Conservation (phyloP, 2,888 invertebrate genomes). For the Pterobdella sp. region DNA sequence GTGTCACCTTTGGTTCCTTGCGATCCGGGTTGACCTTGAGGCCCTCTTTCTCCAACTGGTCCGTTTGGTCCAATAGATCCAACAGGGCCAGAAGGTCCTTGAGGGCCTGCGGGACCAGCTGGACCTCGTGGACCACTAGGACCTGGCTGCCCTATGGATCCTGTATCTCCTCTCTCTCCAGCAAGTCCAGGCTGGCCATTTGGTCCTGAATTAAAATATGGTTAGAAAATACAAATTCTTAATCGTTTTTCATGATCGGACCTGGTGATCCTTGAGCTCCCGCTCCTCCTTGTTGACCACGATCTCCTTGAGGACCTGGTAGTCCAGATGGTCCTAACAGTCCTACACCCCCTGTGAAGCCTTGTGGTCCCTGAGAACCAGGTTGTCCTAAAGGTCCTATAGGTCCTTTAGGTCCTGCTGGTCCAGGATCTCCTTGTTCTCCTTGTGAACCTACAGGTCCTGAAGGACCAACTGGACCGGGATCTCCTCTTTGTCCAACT, state of each 20-base stretch:
- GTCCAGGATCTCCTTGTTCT: conserved; percentile 29
- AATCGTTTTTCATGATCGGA: not conserved
- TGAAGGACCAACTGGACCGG: conserved; percentile 20
- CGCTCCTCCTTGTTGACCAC: conserved; percentile 24
- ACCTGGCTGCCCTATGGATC: conserved; percentile 31
- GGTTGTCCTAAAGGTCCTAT: conserved; percentile 28
- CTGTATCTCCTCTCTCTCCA: conserved; percentile 31
- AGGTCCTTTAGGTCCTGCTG: conserved; percentile 30
- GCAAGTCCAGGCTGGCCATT: conserved; percentile 30
- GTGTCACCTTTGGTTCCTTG: conserved; percentile 24
- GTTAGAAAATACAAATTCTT: not conserved
- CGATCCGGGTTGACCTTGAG: conserved; percentile 32
- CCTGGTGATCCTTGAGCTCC: conserved; percentile 29
- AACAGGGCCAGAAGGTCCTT: conserved; percentile 23
- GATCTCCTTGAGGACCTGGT: conserved; percentile 17
- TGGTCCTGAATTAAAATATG: conserved; percentile 22
- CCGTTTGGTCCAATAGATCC: conserved; percentile 30
- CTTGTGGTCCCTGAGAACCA: conserved; percentile 31
- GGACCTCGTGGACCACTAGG: conserved; percentile 56
- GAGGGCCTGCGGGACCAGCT: conserved; percentile 18
- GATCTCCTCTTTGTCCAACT: conserved; percentile 29
- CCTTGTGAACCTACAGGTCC: conserved; percentile 25
- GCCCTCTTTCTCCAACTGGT: conserved; percentile 31
- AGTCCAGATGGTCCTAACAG: conserved; percentile 29
- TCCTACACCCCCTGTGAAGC: conserved; percentile 30